Evolutionary conservation across 2,113 vertebrate genomes (phyloP).

Genomic region (Odontesthes bonariensis): DNA sequence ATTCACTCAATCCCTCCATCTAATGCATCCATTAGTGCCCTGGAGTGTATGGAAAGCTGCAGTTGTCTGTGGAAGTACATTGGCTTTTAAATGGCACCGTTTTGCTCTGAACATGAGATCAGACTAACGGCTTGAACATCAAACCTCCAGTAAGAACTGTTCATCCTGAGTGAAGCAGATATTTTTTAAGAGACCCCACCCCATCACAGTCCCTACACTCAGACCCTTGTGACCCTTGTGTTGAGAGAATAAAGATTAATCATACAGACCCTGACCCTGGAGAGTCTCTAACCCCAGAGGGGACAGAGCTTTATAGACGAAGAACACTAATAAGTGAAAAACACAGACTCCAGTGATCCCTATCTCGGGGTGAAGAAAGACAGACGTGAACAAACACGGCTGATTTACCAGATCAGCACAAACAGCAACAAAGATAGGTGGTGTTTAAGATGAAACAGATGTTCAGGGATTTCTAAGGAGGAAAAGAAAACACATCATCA

Average conservation of each 20-base stretch:
- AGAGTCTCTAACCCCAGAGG: conserved; percentile 22
- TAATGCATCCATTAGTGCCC: conserved; percentile 46
- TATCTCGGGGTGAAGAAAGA: conserved; percentile 36
- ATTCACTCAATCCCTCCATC: conserved; percentile 38
- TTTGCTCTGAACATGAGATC: conserved; percentile 39
- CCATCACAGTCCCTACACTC: not conserved
- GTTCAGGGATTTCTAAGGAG: conserved; percentile 8
- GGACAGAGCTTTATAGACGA: conserved; percentile 49
- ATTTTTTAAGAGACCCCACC: conserved; percentile 16
- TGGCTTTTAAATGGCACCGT: conserved; percentile 42
- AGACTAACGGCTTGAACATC: conserved; percentile 24
- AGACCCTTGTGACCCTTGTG: not conserved
- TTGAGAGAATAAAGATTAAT: conserved; percentile 46
- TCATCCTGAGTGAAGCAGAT: conserved; percentile 46
- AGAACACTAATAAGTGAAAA: conserved; percentile 40
- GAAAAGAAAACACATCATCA: conserved; percentile 5
- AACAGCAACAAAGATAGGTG: conserved; percentile 11
- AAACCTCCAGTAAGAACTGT: conserved; percentile 11
- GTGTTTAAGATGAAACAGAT: conserved; percentile 43
- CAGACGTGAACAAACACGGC: conserved; percentile 7
- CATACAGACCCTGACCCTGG: conserved; percentile 3
- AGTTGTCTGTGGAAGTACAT: conserved; percentile 22
- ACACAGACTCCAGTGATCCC: conserved; percentile 39
- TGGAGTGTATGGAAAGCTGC: not conserved
- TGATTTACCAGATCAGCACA: conserved; percentile 39